Percentiles rank a stretch among this genome's conserved stretches.
Evolutionary conservation across 2,888 invertebrate species (phyloP).

Genomic region (Balanococcus diminutus): DNA sequence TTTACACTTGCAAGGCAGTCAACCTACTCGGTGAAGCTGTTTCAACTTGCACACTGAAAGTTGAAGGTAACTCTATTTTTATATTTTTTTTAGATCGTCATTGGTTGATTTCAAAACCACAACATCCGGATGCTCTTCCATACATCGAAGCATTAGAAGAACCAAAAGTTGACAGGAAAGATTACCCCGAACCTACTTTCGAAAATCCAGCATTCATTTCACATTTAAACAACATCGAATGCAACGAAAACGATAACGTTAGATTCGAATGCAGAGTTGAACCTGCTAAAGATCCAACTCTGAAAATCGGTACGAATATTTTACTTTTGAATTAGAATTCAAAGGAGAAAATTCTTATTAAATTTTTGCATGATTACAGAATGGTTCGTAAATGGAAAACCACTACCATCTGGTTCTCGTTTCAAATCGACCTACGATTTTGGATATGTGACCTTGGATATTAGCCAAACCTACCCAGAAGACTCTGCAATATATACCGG

Average conservation of each 20-base stretch:
- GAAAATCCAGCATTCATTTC: constrained; percentile 88
- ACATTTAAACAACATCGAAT: constrained; percentile 88
- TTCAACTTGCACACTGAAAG: constrained; percentile 86
- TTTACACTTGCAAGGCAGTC: constrained; percentile 93
- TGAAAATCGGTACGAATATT: constrained; percentile 68
- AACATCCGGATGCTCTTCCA: constrained; percentile 87
- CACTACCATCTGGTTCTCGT: constrained; percentile 84
- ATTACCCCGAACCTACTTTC: constrained; percentile 77
- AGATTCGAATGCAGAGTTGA: constrained; percentile 93
- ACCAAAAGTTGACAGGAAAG: constrained; percentile 71
- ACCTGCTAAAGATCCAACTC: constrained; percentile 87
- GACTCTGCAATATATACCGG: constrained; percentile 92
- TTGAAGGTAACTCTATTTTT: constrained; percentile 65
- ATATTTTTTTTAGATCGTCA: constrained; percentile 73
- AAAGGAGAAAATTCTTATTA: not conserved
- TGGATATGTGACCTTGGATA: constrained; percentile 91
- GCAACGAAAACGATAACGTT: constrained; percentile 83
- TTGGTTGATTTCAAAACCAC: constrained; percentile 83
- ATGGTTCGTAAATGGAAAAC: constrained; percentile 94
- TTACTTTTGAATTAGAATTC: not conserved
- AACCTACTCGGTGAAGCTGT: constrained; percentile 94
- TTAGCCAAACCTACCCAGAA: constrained; percentile 85
- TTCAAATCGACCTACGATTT: constrained; percentile 95
- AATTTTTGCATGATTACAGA: constrained; percentile 64
- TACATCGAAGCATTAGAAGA: constrained; percentile 86